Evolutionary conservation across 2,797 vertebrate species (phyloP).

Genomic region (Zenarchopterus dispar): DNA sequence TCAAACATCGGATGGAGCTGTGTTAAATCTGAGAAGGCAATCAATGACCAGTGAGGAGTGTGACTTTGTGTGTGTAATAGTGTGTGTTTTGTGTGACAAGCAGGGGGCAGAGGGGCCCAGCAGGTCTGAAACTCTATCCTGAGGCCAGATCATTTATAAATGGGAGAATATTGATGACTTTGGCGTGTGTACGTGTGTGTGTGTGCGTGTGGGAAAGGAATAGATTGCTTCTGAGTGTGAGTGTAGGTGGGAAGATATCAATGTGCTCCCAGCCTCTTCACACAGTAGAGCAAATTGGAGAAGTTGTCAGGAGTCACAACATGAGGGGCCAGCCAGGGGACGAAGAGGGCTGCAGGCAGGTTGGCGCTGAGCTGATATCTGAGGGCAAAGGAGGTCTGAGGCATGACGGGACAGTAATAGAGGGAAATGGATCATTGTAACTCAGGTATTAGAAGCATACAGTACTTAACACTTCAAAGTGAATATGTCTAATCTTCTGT

Average conservation of each 20-base stretch:
- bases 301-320: slow-evolving; percentile 93
- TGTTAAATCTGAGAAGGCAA: slow-evolving; percentile 83
- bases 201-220: slow-evolving; percentile 23
- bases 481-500: too few species aligned
- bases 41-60: slow-evolving; percentile 80
- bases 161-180: slow-evolving; percentile 86
- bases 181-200: slow-evolving; percentile 33
- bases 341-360: slow-evolving; percentile 66
- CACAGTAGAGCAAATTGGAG: slow-evolving; percentile 93
- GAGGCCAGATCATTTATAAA: slow-evolving; percentile 90
- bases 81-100: slow-evolving; percentile 50
- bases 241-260: slow-evolving; percentile 83
- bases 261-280: slow-evolving; percentile 87
- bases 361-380: slow-evolving; percentile 67
- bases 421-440: not conserved
- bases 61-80: slow-evolving; percentile 53
- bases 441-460: not conserved
- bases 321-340: slow-evolving; percentile 78
- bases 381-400: slow-evolving; percentile 31
- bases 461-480: too few species aligned
- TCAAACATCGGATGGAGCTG: slow-evolving; percentile 74
- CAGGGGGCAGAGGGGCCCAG: slow-evolving; percentile 69
- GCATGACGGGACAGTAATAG: slow-evolving; percentile 58
- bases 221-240: slow-evolving; percentile 41
- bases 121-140: slow-evolving; percentile 83